Evolutionary conservation across 2,113 vertebrate species (phyloP), one percentile per base, ranked within the genome.

Genomic region (Ctenomys sociabilis): DNA sequence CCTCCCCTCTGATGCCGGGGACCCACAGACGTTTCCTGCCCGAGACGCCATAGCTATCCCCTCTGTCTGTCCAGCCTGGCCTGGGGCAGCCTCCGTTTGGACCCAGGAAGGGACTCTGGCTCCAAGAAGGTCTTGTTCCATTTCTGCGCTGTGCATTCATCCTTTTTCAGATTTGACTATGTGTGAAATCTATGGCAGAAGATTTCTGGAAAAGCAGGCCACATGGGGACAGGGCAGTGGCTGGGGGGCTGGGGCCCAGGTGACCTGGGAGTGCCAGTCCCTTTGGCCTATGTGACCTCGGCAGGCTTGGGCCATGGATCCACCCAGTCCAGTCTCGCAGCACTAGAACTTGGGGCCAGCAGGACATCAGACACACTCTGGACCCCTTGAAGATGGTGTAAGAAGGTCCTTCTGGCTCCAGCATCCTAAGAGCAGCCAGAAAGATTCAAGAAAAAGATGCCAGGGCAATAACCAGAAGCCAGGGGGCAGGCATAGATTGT

Each of bases 301-400:
- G 59, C n/a, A 16, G 14, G 35, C 0, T 0, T 0, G 0, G 35
- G 35, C 21, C 75, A 73, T 61, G n/a, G 7, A 40, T 59, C 11
- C 35, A 11, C 43, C 14, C n/a, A 61, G 14, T 7, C 66, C 7
- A 59, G 43, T 30, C 64, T 7, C n/a, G 52, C 17, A 0, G 0
- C 7, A 0, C 77, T 14, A 8, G 21, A 26, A 22, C 28, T 30
- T 24, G 40, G 63, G 66, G 73, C n/a, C 28, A 43, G 75, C 83
- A 66, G 19, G 1, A 21, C 43, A 21, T 4, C 13, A 37, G 3
- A 10, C 13, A 54, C 28, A n/a, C 17, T 26, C n/a, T 10, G 57
- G 40, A 24, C 19, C 28, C 37, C 37, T 64, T 54, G 68, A 77
- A 37, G 77, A 9, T 1, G 24, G 57, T 16, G 40, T 84, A 45